Conservation (phyloP, 2,797 vertebrate species). For the Periophthalmus magnuspinnatus region DNA sequence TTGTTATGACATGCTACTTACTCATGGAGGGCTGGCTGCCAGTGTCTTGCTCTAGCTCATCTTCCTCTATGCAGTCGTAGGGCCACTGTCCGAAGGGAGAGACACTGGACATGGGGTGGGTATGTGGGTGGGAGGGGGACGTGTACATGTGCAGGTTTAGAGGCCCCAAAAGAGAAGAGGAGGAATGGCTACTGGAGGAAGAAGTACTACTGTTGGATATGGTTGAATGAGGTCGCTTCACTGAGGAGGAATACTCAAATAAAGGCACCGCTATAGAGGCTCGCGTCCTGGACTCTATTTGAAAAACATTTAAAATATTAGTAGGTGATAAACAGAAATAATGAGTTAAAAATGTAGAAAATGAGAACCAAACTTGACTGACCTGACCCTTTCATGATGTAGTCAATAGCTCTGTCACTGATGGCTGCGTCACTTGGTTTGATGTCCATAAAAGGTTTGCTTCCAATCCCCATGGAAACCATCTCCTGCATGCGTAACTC, state of each 20-base stretch:
- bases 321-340: neutral
- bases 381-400: constrained; percentile 82
- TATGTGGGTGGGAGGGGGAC: constrained; percentile 65
- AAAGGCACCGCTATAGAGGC: constrained; percentile 75
- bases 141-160: constrained; percentile 79
- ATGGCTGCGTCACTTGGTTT: constrained; percentile 84
- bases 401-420: constrained; percentile 80
- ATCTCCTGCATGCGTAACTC: constrained; percentile 86
- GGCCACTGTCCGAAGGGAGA: constrained; percentile 79
- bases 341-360: neutral
- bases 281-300: constrained; percentile 72
- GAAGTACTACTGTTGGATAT: constrained; percentile 87
- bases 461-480: constrained; percentile 86
- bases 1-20: constrained; percentile 49
- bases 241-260: constrained; percentile 72
- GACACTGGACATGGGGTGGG: constrained; percentile 49
- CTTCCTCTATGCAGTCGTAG: constrained; percentile 83
- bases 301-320: neutral
- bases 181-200: constrained; percentile 85
- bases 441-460: constrained; percentile 86
- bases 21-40: constrained; percentile 77
- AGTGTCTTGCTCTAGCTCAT: constrained; percentile 80
- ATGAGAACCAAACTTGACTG: constrained; percentile 20
- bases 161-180: constrained; percentile 81
- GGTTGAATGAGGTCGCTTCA: constrained; percentile 86